Evolutionary conservation across 2,797 vertebrate genomes (phyloP).

Genomic region (Micromesistius poutassou): DNA sequence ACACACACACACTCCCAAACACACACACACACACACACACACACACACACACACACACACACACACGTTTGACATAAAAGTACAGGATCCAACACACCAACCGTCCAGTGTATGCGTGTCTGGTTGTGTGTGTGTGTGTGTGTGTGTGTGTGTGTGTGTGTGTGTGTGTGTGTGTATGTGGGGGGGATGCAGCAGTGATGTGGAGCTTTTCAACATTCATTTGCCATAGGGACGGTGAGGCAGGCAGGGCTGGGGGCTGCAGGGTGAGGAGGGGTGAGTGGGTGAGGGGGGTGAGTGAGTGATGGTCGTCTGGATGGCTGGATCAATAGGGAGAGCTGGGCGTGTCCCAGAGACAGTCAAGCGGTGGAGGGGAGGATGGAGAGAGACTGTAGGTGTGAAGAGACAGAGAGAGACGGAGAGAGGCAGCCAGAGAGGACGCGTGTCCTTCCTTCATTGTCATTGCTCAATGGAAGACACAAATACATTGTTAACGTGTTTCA

Average conservation of each 20-base stretch:
- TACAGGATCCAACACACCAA: not conserved
- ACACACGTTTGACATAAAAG: not conserved
- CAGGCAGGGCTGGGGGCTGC: slow-evolving; percentile 20
- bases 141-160: not conserved
- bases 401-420: not conserved
- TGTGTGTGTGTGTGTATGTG: no score
- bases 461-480: not conserved
- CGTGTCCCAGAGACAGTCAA: not conserved
- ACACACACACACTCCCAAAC: slow-evolving; percentile 7
- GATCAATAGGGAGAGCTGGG: slow-evolving; percentile 36
- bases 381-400: not conserved
- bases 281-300: not conserved
- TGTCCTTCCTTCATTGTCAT: not conserved
- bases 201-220: not conserved
- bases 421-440: not conserved
- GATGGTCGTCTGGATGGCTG: slow-evolving; percentile 29
- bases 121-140: not conserved
- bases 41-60: slow-evolving; percentile 2
- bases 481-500: not conserved
- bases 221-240: not conserved
- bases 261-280: slow-evolving; percentile 7
- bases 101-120: not conserved
- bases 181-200: not conserved
- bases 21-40: not conserved
- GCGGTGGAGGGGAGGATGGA: not conserved